These are phyloP conservation scores for Calonectris borealis DNA, from an alignment of 2,113 vertebrate genomes.

Conservation along the genomic window DNA sequence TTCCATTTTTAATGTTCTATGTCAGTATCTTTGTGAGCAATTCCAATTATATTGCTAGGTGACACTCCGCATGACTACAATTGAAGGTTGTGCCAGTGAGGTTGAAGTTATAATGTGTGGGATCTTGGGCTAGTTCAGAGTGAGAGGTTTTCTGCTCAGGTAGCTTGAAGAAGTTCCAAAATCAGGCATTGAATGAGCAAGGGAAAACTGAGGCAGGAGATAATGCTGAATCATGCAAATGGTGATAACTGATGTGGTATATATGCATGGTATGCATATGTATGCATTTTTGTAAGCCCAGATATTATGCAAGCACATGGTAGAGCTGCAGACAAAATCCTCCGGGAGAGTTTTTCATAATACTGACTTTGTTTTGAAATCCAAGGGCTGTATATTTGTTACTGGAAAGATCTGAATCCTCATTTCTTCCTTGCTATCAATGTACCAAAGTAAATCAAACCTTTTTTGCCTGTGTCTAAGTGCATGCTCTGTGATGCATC, in stretches of 20 bases:
- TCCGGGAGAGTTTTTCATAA: not conserved
- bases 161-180: not conserved
- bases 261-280: not conserved
- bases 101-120: not conserved
- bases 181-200: not conserved
- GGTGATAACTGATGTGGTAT: not conserved
- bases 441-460: not conserved
- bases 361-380: not conserved
- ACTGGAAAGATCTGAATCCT: not conserved
- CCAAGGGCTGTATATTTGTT: not conserved
- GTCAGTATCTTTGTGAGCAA: not conserved
- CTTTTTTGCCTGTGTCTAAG: not conserved
- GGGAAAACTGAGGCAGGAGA: not conserved
- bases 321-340: not conserved
- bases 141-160: not conserved
- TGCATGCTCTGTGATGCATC: not conserved
- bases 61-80: not conserved
- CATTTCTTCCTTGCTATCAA: not conserved
- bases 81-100: not conserved
- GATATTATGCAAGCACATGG: not conserved
- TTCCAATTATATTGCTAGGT: not conserved
- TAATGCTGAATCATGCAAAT: not conserved
- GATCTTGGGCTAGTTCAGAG: not conserved
- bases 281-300: not conserved
- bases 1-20: not conserved